A percentile compares a stretch with the other conserved stretches of the same genome.
Evolutionary conservation across 2,797 vertebrate genomes (phyloP).

Genomic region (Gymnodraco acuticeps): DNA sequence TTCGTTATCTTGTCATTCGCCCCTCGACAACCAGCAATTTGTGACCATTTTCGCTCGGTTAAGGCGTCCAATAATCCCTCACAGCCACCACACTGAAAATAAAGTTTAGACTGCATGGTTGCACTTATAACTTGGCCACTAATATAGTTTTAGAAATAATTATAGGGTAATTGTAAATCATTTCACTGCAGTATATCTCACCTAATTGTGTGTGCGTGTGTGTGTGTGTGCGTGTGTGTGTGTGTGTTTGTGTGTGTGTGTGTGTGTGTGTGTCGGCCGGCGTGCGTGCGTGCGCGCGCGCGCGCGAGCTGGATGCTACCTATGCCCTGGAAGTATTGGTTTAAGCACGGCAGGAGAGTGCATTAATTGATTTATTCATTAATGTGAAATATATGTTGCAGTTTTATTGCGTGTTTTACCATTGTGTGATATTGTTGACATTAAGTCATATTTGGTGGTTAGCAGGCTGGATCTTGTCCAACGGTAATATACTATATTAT

Average conservation of each 20-base stretch:
- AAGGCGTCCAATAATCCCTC: conserved; percentile 34
- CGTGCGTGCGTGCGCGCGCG: conserved; percentile 3
- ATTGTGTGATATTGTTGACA: conserved; percentile 29
- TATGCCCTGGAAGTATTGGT: conserved; percentile 27
- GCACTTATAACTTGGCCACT: conserved; percentile 29
- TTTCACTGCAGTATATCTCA: conserved; percentile 21
- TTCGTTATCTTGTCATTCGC: conserved; percentile 57
- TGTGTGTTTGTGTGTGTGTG: conserved; percentile 7
- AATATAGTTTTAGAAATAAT: conserved; percentile 47
- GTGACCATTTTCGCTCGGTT: conserved; percentile 49
- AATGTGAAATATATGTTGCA: conserved; percentile 14
- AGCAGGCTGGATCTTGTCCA: neutral
- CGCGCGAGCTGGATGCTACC: neutral
- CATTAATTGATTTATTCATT: conserved; percentile 60
- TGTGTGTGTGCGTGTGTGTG: conserved; percentile 22
- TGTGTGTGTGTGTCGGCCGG: conserved; percentile 23
- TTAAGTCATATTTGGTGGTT: neutral
- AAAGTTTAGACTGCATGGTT: conserved; percentile 43
- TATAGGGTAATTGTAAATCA: conserved; percentile 28
- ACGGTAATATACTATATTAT: conserved; percentile 6
- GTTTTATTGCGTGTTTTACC: conserved; percentile 11
- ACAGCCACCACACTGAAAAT: conserved; percentile 23
- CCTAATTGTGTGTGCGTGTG: conserved; percentile 26
- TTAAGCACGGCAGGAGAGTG: conserved; percentile 17
- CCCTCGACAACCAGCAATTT: conserved; percentile 59